Evolutionary conservation across 2,888 invertebrate genomes (phyloP), one percentile per base, ranked within the genome.

Genomic region (Deroplatys truncata): DNA sequence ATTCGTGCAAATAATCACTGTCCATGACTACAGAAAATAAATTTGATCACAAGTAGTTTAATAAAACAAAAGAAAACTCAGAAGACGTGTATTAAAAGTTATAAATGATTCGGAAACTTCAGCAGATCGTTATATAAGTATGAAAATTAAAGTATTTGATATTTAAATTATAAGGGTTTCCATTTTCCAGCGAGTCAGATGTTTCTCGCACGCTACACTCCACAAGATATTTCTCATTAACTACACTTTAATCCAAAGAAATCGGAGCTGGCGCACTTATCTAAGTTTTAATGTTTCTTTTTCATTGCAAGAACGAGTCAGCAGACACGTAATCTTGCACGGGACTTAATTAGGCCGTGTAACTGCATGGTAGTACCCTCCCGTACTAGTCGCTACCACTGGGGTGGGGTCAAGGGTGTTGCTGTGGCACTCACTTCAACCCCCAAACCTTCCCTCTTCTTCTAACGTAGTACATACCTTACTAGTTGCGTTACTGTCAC

Each of bases 271-370:
- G 56, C 56, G 16, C 56, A 20, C 56, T 72, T 72, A 72, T 72
- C 56, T 25, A 72, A 25, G 16, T 72, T 72, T 72, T 72, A 20
- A 16, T 72, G 56, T 72, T 16, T 72, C 56, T 72, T 72, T 16
- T 72, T 72, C 56, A 72, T 72, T 72, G 56, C 84, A 28, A 35
- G 88, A 84, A 35, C 43, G 84, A 84, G 84, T 43, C 29, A 7
- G 88, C 13, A 43, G 43, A 43, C 88, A 88, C 84, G 88, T 88
- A 84, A 88, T 88, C 88, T 88, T 88, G 84, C 84, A 84, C 28
- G 88, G 29, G 56, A 88, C 88, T 88, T 87, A 87, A 87, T 87
- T 87, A 87, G 87, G 86, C 29, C 20, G 28, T 29, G 82, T 84
- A 84, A 84, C 88, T 88, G 84, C 88, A 88, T 88, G 88, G 88